Base-by-base conservation (phyloP, 2,888 invertebrate genomes). In the Morinoia aosen region DNA sequence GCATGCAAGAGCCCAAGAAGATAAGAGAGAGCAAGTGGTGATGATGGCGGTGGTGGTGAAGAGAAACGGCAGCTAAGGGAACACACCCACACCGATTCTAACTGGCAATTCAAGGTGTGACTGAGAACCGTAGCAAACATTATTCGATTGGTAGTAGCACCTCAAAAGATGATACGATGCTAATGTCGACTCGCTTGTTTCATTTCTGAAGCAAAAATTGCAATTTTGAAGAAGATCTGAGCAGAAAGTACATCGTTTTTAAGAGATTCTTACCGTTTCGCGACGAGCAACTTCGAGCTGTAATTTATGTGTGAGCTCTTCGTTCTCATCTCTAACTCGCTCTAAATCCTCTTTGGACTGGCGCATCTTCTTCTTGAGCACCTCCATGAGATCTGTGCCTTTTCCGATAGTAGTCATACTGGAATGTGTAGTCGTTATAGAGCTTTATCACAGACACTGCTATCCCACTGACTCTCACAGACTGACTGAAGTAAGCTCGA, bases 281-380 rank as follows among this genome's bases (percentile, higher is more conserved):
- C 96, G 93, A 91, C 96, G 96, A 90, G 96, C 96, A 57, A 96
- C 48, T 95, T 96, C 96, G 12, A 96, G 94, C 39, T 96, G 96
- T 61, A 96, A 96, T 94, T 96, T 96, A 40, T 96, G 95, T 76
- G 96, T 95, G 61, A 96, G 91, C 91, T 96, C 96, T 91, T 96
- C 96, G 95, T 96, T 96, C 40, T 96, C 96, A 95, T 96, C 96
- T 95, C 96, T 96, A 88, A 96, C 95, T 95, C 96, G 96, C 88
- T 96, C 96, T 57, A 96, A 96, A 96, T 99, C 99, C 97, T 99
- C 99, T 98, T 99, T 99, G 97, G 99, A 99, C 98, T 99, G 99
- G 97, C 99, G 98, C 99, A 99, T 99, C 98, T 99, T 99, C 98
- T 99, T 99, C 98, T 99, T 99, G 97, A 99, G 98, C 97, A 99